phyloP scores from a whole-genome alignment of 2,888 invertebrate genomes.

The Rotaria socialis region DNA sequence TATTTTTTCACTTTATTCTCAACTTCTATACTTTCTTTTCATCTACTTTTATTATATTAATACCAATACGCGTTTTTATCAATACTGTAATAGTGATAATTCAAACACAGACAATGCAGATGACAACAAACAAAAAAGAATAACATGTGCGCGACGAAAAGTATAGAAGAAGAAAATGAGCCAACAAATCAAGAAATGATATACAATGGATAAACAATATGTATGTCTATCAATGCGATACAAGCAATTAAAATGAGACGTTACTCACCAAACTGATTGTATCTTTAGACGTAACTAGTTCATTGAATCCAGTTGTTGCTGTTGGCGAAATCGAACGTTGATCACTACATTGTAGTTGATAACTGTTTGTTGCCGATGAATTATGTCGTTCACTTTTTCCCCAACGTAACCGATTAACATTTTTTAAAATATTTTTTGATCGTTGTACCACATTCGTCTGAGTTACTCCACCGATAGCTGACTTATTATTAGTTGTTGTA shows the following conservation, averaged over 20 bases:
- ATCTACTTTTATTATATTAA: neutral
- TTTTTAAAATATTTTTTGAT: slow-evolving; percentile 1
- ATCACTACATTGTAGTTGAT: neutral
- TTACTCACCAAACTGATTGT: slow-evolving; percentile 35
- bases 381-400: neutral
- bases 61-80: neutral
- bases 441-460: neutral
- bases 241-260: neutral
- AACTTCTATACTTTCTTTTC: too few relatives aligned
- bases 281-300: neutral
- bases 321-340: neutral
- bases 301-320: neutral
- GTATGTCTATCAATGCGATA: neutral
- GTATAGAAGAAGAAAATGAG: neutral
- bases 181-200: neutral
- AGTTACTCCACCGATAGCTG: neutral
- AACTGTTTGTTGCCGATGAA: neutral
- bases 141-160: neutral
- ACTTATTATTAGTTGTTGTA: neutral
- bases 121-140: neutral
- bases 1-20: too few relatives aligned
- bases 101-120: neutral
- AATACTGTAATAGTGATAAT: neutral
- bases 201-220: neutral
- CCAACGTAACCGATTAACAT: slow-evolving; percentile 28